These are phyloP conservation scores for Dunckerocampus dactyliophorus DNA, from an alignment of 2,113 vertebrate species.

Conservation along the genomic window DNA sequence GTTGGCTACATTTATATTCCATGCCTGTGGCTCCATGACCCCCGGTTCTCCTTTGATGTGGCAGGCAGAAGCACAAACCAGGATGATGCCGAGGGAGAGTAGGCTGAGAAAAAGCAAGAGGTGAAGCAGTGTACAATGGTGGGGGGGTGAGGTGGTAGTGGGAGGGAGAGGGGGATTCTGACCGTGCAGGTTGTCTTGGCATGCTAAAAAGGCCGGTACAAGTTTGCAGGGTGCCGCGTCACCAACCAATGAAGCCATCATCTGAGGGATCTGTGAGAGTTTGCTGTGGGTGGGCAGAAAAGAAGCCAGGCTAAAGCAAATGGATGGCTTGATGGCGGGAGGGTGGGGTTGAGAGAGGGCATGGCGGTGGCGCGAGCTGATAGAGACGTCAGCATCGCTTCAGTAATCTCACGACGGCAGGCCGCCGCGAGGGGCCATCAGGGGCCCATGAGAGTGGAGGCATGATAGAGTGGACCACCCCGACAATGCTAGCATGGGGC, in stretches of 20 bases:
- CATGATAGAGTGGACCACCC: slow-evolving; percentile 90
- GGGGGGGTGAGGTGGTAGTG: slow-evolving; percentile 49
- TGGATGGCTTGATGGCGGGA: slow-evolving; percentile 51
- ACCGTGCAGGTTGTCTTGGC: slow-evolving; percentile 39
- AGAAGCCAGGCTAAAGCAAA: slow-evolving; percentile 47
- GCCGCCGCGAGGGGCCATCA: slow-evolving; percentile 81
- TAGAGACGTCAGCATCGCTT: slow-evolving; percentile 91
- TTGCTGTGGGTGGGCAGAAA: slow-evolving; percentile 59
- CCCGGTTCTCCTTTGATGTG: slow-evolving; percentile 97
- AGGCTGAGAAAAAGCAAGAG: slow-evolving; percentile 81
- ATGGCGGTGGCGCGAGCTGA: slow-evolving; percentile 80
- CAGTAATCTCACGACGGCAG: slow-evolving; percentile 86
- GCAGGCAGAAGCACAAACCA: slow-evolving; percentile 81
- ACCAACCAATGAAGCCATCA: slow-evolving; percentile 88
- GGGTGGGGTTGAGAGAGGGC: slow-evolving; percentile 70
- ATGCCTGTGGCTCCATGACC: slow-evolving; percentile 89
- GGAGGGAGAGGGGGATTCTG: slow-evolving; percentile 41
- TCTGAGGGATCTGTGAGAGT: slow-evolving; percentile 87
- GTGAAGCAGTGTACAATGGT: slow-evolving; percentile 70
- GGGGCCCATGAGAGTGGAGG: slow-evolving; percentile 77
- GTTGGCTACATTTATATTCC: slow-evolving; percentile 90
- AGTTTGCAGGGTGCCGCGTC: slow-evolving; percentile 55
- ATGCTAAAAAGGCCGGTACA: slow-evolving; percentile 44
- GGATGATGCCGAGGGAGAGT: slow-evolving; percentile 66
- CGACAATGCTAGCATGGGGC: slow-evolving; percentile 67